These are phyloP conservation scores for Coreoperca whiteheadi DNA, from an alignment of 2,113 vertebrate genomes.

Conservation along the genomic window DNA sequence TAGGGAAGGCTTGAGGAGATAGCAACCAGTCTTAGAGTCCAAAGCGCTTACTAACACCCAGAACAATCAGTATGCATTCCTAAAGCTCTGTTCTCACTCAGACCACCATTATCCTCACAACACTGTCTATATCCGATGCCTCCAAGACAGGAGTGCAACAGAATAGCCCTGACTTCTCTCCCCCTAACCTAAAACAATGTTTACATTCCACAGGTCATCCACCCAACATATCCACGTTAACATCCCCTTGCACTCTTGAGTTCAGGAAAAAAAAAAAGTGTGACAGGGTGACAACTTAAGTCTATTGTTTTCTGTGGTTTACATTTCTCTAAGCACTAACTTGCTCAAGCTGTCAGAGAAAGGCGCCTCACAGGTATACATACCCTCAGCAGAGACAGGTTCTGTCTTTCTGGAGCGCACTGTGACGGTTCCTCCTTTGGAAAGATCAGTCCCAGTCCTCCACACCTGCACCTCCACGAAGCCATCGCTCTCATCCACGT, in stretches of 20 bases:
- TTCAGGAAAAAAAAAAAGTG: slow-evolving; percentile 58
- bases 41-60: slow-evolving; percentile 35
- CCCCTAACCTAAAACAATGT: slow-evolving; percentile 51
- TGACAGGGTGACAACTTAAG: slow-evolving; percentile 56
- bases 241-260: slow-evolving; percentile 40
- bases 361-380: slow-evolving; percentile 50
- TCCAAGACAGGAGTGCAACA: slow-evolving; percentile 25
- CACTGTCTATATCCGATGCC: slow-evolving; percentile 20
- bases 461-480: slow-evolving; percentile 90
- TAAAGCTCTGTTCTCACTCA: slow-evolving; percentile 47
- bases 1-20: slow-evolving; percentile 42
- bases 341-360: slow-evolving; percentile 28
- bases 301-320: slow-evolving; percentile 57
- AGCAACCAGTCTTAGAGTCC: slow-evolving; percentile 32
- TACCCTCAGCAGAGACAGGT: slow-evolving; percentile 91
- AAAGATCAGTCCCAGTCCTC: slow-evolving; percentile 93
- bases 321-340: slow-evolving; percentile 47
- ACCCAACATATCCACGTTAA: slow-evolving; percentile 41
- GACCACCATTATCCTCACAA: slow-evolving; percentile 43
- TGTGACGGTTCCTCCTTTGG: slow-evolving; percentile 89
- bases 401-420: slow-evolving; percentile 92
- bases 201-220: slow-evolving; percentile 73
- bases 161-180: slow-evolving; percentile 7
- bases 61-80: slow-evolving; percentile 58
- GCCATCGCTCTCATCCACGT: slow-evolving; percentile 91